Base-by-base conservation (phyloP, 2,888 invertebrate species). In the Drosophila tripunctata region DNA sequence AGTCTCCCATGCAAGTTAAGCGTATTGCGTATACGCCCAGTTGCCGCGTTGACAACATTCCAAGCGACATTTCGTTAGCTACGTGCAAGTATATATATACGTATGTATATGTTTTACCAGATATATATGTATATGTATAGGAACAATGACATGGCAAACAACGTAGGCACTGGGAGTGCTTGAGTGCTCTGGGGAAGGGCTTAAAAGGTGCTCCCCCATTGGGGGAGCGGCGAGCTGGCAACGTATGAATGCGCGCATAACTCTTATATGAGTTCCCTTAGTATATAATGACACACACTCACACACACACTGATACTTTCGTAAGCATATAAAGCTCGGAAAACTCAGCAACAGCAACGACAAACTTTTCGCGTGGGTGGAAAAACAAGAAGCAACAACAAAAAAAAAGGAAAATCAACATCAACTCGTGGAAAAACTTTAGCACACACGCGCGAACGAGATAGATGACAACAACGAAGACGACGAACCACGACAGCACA, bases 221-320 rank as follows among this genome's bases (percentile, higher is more conserved):
- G 72, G 82, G 61, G 72, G 64, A 67, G 38, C 52, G 65, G 44
- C 54, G 38, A 50, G 45, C 24, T 35, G 66, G 60, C 62, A 57
- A 81, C 65, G 73, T 70, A 74, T 78, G 84, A 76, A 78, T 81
- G 79, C 65, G 75, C 70, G 76, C 74, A 76, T 86, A 86, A 86
- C 82, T 84, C 84, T 77, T 84, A 74, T 78, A 81, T 82, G 87
- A 82, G 78, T 36, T 61, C 19, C 54, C 50, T 63, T 19, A 75
- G 82, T 76, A 83, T 78, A 75, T 80, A 72, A 64, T 31, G 41
- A 24, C 21, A 62, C 50, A 65, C 45, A 58, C 43, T 58, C 38
- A 67, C 48, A 63, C 44, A 47, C 36, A 44, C 50, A 63, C 40
- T 69, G 30, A 58, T 33, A 65, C 22, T 57, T 48, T 54, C 45